These are phyloP conservation scores for Quiscalus mexicanus DNA, from an alignment of 2,113 vertebrate genomes.

Conservation along the genomic window DNA sequence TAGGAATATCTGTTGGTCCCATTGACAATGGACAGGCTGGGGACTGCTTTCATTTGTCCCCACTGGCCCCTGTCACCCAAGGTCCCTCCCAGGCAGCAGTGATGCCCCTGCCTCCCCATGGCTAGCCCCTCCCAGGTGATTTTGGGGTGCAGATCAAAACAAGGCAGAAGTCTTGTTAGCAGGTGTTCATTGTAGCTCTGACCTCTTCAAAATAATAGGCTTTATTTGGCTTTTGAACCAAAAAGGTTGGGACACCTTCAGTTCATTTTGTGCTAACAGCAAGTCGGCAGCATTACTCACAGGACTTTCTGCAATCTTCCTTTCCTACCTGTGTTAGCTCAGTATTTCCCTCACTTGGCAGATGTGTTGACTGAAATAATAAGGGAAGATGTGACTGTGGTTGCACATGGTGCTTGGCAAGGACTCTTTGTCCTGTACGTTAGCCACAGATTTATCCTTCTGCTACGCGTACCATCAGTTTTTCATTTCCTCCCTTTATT, in stretches of 20 bases:
- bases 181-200: neutral
- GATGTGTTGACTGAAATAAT: neutral
- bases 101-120: neutral
- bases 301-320: neutral
- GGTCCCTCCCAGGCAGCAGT: neutral
- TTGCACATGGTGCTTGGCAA: conserved; percentile 50
- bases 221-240: neutral
- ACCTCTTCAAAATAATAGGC: neutral
- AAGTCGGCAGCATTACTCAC: fast-evolving
- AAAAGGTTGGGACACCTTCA: neutral
- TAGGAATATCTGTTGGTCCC: neutral
- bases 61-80: neutral
- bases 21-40: fast-evolving
- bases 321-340: neutral
- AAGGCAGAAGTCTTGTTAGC: neutral
- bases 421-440: conserved; percentile 39
- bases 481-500: conserved; percentile 53
- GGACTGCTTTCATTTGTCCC: neutral
- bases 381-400: conserved; percentile 40
- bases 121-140: neutral
- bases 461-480: neutral
- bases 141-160: neutral
- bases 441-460: conserved; percentile 44
- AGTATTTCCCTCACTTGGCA: neutral
- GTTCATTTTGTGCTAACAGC: neutral